Evolutionary conservation across 2,888 invertebrate genomes (phyloP).

Genomic region (Hyppa rectilinea): DNA sequence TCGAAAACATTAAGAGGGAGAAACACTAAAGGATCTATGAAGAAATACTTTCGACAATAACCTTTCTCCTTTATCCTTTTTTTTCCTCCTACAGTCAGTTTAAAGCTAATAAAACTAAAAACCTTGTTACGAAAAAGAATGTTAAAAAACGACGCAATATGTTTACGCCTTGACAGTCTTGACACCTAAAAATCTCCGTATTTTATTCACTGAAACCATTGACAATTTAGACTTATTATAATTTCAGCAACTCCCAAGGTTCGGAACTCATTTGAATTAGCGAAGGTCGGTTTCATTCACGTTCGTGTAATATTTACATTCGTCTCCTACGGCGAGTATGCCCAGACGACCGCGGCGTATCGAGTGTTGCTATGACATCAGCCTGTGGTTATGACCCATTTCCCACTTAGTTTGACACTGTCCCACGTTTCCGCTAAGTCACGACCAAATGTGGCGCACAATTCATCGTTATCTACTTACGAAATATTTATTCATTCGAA

Average conservation of each 20-base stretch:
- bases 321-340: slow-evolving; percentile 18
- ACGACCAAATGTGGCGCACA: slow-evolving; percentile 22
- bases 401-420: slow-evolving; percentile 46
- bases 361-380: slow-evolving; percentile 60
- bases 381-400: slow-evolving; percentile 54
- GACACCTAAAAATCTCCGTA: slow-evolving; percentile 8
- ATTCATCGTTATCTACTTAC: slow-evolving; percentile 8
- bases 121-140: not conserved
- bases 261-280: slow-evolving; percentile 42
- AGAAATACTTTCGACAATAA: not conserved
- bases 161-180: not conserved
- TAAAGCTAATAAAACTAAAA: slow-evolving; percentile 1
- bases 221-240: slow-evolving; percentile 34
- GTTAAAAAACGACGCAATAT: slow-evolving; percentile 4
- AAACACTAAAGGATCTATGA: no score
- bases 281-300: slow-evolving; percentile 59
- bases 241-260: slow-evolving; percentile 45
- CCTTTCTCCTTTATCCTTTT: not conserved
- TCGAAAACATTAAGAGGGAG: not conserved
- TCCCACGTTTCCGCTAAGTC: slow-evolving; percentile 31
- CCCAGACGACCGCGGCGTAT: slow-evolving; percentile 37
- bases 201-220: slow-evolving; percentile 27
- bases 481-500: slow-evolving; percentile 16
- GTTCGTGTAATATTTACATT: slow-evolving; percentile 58
- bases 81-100: not conserved